These are phyloP conservation scores for Spea bombifrons DNA, from an alignment of 2,113 vertebrate genomes.

Conservation along the genomic window DNA sequence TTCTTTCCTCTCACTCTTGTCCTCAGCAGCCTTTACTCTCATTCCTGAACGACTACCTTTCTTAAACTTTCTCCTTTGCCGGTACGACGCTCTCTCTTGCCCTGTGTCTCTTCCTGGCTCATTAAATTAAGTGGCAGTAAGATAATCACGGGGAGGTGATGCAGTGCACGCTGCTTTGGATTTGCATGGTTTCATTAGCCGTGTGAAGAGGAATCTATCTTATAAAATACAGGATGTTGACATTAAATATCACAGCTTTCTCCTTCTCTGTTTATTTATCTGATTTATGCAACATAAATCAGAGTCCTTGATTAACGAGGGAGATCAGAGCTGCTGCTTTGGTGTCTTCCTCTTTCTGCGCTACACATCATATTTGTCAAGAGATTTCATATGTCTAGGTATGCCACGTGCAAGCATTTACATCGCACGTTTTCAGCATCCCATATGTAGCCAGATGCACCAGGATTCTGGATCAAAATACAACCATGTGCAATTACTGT, in stretches of 20 bases:
- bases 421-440: neutral
- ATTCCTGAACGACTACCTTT: neutral
- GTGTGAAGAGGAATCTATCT: conserved; percentile 68
- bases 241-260: conserved; percentile 62
- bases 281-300: conserved; percentile 46
- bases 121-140: conserved; percentile 15
- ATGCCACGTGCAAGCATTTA: neutral
- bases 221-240: conserved; percentile 60
- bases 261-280: conserved; percentile 40
- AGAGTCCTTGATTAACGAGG: conserved; percentile 38
- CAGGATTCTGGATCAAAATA: neutral
- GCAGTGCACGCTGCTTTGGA: conserved; percentile 5
- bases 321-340: conserved; percentile 29
- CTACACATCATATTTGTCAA: conserved; percentile 4
- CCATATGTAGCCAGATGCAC: neutral
- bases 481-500: neutral
- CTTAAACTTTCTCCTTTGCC: neutral
- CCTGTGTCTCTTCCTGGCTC: conserved; percentile 6
- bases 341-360: conserved; percentile 31
- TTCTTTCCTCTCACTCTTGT: neutral
- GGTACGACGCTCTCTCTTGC: neutral
- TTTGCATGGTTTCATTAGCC: conserved; percentile 62
- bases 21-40: neutral
- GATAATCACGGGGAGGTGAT: conserved; percentile 40
- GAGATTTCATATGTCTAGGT: neutral